phyloP scores from a whole-genome alignment of 1,140 invertebrate species.

The Manduca sexta region DNA sequence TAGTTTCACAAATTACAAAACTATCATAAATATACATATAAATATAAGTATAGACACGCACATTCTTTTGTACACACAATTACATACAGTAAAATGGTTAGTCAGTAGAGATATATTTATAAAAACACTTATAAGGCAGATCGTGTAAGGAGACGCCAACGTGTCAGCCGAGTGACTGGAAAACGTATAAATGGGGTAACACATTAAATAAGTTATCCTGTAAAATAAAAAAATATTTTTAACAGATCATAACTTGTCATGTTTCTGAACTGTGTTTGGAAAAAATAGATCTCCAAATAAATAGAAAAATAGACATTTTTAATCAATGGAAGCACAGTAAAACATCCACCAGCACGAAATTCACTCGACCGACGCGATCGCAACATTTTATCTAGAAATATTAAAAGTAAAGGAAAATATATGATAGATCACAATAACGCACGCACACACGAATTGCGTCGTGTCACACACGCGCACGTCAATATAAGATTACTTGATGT shows the following conservation, averaged over 20 bases:
- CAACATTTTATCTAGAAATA: constrained; percentile 38
- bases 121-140: constrained; percentile 70
- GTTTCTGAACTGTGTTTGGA: too few relatives aligned
- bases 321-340: background rate
- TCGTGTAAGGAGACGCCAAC: constrained; percentile 50
- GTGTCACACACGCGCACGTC: too few relatives aligned
- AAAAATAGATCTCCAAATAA: too few relatives aligned
- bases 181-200: background rate
- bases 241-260: background rate
- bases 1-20: constrained; percentile 23
- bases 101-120: constrained; percentile 54
- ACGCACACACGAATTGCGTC: too few relatives aligned
- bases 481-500: background rate
- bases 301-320: background rate
- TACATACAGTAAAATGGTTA: constrained; percentile 45
- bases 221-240: too few relatives aligned
- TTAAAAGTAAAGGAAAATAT: constrained; percentile 28
- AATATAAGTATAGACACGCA: constrained; percentile 37
- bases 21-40: constrained; percentile 36
- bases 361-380: constrained; percentile 35
- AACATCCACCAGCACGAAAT: background rate
- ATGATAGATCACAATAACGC: constrained; percentile 55
- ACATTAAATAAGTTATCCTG: background rate
- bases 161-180: constrained; percentile 24
- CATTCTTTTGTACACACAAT: constrained; percentile 26